These are phyloP conservation scores for Rhorus exstirpatorius DNA, from an alignment of 2,888 invertebrate species.

Conservation along the genomic window DNA sequence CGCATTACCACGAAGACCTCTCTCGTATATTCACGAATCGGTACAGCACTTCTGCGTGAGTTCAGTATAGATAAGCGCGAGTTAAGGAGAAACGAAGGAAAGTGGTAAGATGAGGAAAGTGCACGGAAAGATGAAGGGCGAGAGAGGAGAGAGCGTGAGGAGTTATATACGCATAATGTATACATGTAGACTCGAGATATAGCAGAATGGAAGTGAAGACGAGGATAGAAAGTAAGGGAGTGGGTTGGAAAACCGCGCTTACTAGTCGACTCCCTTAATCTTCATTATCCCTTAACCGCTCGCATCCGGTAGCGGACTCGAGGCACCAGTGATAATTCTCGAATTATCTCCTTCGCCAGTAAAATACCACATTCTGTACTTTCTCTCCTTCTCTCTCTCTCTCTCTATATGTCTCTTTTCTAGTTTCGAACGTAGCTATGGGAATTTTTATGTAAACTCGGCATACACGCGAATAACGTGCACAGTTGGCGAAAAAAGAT, in stretches of 20 bases:
- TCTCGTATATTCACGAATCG: constrained; percentile 67
- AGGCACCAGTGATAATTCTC: constrained; percentile 71
- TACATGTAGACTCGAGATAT: constrained; percentile 20
- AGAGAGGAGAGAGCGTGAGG: constrained; percentile 29
- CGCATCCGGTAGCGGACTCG: constrained; percentile 73
- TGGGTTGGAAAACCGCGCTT: constrained; percentile 70
- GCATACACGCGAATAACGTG: no score
- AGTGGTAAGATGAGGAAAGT: constrained; percentile 40
- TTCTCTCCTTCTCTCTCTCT: not conserved
- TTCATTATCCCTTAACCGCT: constrained; percentile 78
- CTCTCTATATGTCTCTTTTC: not conserved
- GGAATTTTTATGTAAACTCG: constrained; percentile 9
- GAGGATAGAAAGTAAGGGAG: constrained; percentile 64
- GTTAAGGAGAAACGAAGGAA: constrained; percentile 23
- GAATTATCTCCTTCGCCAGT: constrained; percentile 69
- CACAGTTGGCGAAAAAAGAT: no score
- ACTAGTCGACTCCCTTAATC: constrained; percentile 75
- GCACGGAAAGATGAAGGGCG: constrained; percentile 41
- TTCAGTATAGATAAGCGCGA: constrained; percentile 45
- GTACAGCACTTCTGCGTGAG: constrained; percentile 57
- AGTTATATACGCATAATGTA: constrained; percentile 13
- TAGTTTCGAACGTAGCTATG: not conserved
- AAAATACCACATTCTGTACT: constrained; percentile 59
- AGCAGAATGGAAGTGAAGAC: constrained; percentile 64
- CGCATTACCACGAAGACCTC: constrained; percentile 25